Evolutionary conservation across 2,797 vertebrate species (phyloP).

Genomic region (Phoebastria nigripes): DNA sequence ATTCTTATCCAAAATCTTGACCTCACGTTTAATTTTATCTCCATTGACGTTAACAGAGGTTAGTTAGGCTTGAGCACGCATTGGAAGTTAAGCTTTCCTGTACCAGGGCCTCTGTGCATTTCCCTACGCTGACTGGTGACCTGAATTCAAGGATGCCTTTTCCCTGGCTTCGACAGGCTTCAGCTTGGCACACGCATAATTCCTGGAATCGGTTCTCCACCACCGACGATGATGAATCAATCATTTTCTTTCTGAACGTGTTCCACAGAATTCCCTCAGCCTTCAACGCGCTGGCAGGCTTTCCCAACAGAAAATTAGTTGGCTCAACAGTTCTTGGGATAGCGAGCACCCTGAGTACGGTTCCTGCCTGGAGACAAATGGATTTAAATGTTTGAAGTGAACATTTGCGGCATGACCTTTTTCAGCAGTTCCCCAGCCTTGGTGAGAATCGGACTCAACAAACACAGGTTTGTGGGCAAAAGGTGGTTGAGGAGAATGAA

Average conservation of each 20-base stretch:
- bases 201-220: slow-evolving; percentile 53
- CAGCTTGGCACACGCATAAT: neutral
- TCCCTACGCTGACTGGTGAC: slow-evolving; percentile 11
- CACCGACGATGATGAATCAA: slow-evolving; percentile 44
- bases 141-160: slow-evolving; percentile 43
- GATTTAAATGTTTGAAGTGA: neutral
- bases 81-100: slow-evolving; percentile 21
- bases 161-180: slow-evolving; percentile 15
- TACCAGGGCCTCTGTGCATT: neutral
- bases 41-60: slow-evolving; percentile 18
- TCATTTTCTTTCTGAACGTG: slow-evolving; percentile 45
- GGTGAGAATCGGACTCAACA: neutral
- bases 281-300: slow-evolving; percentile 32
- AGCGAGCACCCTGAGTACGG: neutral
- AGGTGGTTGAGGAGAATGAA: neutral
- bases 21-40: slow-evolving; percentile 55
- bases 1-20: slow-evolving; percentile 61
- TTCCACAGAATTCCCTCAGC: slow-evolving; percentile 60
- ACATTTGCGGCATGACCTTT: neutral
- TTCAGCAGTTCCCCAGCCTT: neutral
- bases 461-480: neutral
- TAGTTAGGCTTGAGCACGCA: neutral
- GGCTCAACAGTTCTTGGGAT: slow-evolving; percentile 29
- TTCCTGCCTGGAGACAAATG: slow-evolving; percentile 18
- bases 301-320: slow-evolving; percentile 51